Percentiles rank a stretch among this genome's conserved stretches.
These are phyloP conservation scores for Hypomesus transpacificus DNA, from an alignment of 2,113 vertebrate species.

Conservation along the genomic window DNA sequence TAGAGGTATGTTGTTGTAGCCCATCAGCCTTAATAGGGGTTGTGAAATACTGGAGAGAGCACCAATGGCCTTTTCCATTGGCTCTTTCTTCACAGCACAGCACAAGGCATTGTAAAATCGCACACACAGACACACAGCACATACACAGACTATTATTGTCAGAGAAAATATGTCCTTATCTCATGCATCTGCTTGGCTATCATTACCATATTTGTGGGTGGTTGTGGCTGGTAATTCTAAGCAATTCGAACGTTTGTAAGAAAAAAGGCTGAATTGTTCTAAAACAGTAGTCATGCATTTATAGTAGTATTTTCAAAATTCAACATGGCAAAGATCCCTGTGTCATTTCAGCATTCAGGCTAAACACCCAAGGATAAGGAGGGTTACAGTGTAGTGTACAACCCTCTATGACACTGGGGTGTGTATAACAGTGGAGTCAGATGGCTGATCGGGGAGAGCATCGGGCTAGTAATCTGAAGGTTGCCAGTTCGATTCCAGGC, in stretches of 20 bases:
- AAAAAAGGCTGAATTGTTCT: conserved; percentile 40
- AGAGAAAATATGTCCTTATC: conserved; percentile 56
- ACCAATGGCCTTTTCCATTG: conserved; percentile 17
- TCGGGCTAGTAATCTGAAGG: no score
- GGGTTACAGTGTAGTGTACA: conserved; percentile 16
- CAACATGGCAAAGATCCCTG: no score
- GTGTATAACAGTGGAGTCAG: no score
- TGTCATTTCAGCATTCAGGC: no score
- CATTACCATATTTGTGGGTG: conserved; percentile 55
- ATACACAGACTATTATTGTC: conserved; percentile 35
- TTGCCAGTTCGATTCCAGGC: no score
- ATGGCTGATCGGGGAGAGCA: no score
- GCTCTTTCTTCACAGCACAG: conserved; percentile 23
- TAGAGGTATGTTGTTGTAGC: conserved; percentile 39
- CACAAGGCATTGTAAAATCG: not conserved
- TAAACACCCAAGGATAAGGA: no score
- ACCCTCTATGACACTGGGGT: not conserved
- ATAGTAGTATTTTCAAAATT: conserved; percentile 9
- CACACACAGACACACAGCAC: conserved; percentile 10
- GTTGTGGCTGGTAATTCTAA: conserved; percentile 32
- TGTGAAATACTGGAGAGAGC: conserved; percentile 20
- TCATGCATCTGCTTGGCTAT: conserved; percentile 30
- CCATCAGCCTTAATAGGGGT: conserved; percentile 42
- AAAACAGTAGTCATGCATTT: conserved; percentile 15
- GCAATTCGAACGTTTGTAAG: conserved; percentile 10